Conservation (phyloP, 2,888 invertebrate genomes). For the Gisinianus flammeolus region DNA sequence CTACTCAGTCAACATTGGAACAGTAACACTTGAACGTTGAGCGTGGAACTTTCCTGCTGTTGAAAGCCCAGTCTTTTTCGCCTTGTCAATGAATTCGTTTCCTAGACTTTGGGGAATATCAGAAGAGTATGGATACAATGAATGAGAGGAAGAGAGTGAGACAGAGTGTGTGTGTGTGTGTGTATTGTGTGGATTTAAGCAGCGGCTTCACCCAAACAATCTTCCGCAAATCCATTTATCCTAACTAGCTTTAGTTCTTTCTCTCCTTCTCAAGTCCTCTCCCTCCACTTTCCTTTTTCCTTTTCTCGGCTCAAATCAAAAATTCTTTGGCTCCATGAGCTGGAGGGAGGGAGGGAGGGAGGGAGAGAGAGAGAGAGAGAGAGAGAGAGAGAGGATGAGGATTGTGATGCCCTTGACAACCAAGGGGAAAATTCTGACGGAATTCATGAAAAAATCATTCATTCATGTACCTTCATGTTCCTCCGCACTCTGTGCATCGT, state of each 20-base stretch:
- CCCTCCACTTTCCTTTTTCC: conserved; percentile 29
- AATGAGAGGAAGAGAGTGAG: background rate
- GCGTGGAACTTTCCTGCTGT: background rate
- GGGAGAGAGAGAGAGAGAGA: background rate
- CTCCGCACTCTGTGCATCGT: too few species aligned
- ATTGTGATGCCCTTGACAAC: conserved; percentile 18
- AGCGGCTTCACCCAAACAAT: conserved; percentile 36
- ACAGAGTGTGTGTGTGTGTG: background rate
- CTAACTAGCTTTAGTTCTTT: conserved; percentile 52
- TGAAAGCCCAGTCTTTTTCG: background rate
- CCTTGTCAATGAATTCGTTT: background rate
- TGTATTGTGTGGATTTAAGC: background rate
- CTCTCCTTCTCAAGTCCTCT: conserved; percentile 15
- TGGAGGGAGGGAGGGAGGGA: conserved; percentile 6
- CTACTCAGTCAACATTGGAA: too few species aligned
- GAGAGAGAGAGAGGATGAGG: background rate
- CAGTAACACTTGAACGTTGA: background rate
- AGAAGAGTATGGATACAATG: background rate
- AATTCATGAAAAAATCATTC: conserved; percentile 40
- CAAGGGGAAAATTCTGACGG: conserved; percentile 21
- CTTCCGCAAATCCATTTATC: conserved; percentile 54
- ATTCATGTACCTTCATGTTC: conserved; percentile 6
- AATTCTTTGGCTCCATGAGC: conserved; percentile 48
- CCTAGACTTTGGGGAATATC: too few species aligned
- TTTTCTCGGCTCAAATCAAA: conserved; percentile 51